Base-by-base conservation (phyloP, 2,797 vertebrate species). In the Rhinella marina region DNA sequence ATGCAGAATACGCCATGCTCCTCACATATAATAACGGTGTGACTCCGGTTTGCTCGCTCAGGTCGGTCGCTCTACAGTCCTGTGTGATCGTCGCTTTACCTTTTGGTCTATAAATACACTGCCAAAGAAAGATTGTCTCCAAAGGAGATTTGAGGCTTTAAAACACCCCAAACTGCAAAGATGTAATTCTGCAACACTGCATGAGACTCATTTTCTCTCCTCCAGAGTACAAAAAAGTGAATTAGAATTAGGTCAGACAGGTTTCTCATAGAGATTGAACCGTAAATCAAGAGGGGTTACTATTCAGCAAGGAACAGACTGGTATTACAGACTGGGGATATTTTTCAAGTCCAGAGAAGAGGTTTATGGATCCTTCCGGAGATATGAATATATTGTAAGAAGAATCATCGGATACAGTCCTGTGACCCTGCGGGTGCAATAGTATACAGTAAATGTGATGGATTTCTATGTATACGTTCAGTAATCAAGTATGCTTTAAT, bases 221-320 rank as follows among this genome's bases (percentile, higher is more conserved):
- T 93, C 84, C 89, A 25, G 27, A 91, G 87, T 77, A 81, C 62
- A 91, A 93, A 93, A 93, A 91, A 92, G 2, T 87, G 84, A 92
- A 92, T 88, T 29, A 90, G 90, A 93, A 92, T 90, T 93, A 93
- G 88, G 61, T 92, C 91, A 90, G 80, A 80, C 90, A 84, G 89
- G 81, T 92, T 93, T 93, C 91, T 91, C 5, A 25, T 81, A 92
- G 78, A 90, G 90, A 92, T 83, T 91, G 90, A 91, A 92, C 91
- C 93, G 90, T 88, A 90, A 91, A 93, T 91, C 89, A 92, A 89
- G 86, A 92, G 82, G 56, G 85, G 83, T 90, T 91, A 92, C 82
- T 88, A 89, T 90, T 88, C 90, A 87, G 76, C 80, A 90, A 91
- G 91, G 89, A 62, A 80, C 87, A 91, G 92, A 92, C 77, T 89